A percentile compares a stretch with the other conserved stretches of the same genome.
These are phyloP conservation scores for Drosophila insularis DNA, from an alignment of 1,140 invertebrate genomes.

Conservation along the genomic window DNA sequence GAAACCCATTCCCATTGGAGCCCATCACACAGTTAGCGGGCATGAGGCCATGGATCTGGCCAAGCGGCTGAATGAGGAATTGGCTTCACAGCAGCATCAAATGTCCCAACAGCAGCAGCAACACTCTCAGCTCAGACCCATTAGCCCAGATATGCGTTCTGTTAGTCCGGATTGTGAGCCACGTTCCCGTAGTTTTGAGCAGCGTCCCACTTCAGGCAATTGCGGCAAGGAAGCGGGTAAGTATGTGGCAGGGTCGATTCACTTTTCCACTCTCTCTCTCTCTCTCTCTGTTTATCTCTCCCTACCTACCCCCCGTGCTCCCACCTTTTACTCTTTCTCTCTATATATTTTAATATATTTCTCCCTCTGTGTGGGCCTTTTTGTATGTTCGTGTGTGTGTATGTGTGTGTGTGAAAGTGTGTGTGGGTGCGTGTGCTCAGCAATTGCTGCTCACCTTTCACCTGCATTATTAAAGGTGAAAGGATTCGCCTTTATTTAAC, in stretches of 20 bases:
- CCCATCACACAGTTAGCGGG: slow-evolving; percentile 88
- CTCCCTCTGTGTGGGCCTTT: too few relatives aligned
- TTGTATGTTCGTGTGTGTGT: background rate
- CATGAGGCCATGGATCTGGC: slow-evolving; percentile 90
- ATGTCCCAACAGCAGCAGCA: slow-evolving; percentile 34
- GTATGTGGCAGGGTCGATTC: slow-evolving; percentile 39
- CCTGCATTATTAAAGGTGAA: background rate
- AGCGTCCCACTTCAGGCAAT: slow-evolving; percentile 80
- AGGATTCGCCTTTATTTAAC: background rate
- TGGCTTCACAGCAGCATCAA: slow-evolving; percentile 85
- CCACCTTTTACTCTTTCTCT: background rate
- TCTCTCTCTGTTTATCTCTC: slow-evolving; percentile 13
- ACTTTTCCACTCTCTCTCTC: background rate
- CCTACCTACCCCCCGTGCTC: background rate
- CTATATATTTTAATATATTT: background rate
- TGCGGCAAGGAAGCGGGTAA: slow-evolving; percentile 85
- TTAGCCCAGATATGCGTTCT: slow-evolving; percentile 82
- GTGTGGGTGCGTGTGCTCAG: background rate
- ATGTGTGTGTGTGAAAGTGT: background rate
- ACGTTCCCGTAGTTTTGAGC: slow-evolving; percentile 86
- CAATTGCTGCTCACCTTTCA: slow-evolving; percentile 5
- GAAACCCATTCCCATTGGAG: slow-evolving; percentile 88
- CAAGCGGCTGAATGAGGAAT: slow-evolving; percentile 87
- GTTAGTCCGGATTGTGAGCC: slow-evolving; percentile 84
- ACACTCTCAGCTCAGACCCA: slow-evolving; percentile 55